A percentile compares a stretch with the other conserved stretches of the same genome.
These are phyloP conservation scores for Tautogolabrus adspersus DNA, from an alignment of 2,113 vertebrate genomes.

Conservation along the genomic window DNA sequence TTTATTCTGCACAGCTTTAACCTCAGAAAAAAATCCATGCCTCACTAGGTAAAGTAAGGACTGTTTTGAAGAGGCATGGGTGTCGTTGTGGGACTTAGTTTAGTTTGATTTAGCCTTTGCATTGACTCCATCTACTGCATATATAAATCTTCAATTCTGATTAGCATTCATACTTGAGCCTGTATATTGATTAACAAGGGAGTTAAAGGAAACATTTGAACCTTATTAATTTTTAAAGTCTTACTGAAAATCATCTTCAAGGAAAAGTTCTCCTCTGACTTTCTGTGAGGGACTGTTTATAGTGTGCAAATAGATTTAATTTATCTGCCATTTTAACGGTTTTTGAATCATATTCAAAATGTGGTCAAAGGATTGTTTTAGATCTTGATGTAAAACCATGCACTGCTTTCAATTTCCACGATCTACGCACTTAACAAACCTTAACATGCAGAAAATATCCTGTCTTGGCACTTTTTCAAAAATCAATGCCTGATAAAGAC, in stretches of 20 bases:
- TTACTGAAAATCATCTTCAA: conserved; percentile 28
- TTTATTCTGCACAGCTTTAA: no score
- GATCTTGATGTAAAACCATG: background rate
- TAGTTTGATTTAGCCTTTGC: no score
- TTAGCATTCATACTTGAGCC: conserved; percentile 11
- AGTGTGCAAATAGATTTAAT: no score
- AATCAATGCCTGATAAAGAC: no score
- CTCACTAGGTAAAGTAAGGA: no score
- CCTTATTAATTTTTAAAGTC: conserved; percentile 49
- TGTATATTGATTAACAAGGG: conserved; percentile 40
- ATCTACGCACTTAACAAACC: background rate
- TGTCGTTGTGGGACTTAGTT: no score
- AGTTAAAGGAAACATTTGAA: conserved; percentile 46
- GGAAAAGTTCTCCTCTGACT: conserved; percentile 16
- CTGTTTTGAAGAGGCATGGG: no score
- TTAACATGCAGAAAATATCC: background rate
- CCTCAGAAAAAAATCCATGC: no score
- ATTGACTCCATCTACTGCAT: no score
- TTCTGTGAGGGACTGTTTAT: background rate
- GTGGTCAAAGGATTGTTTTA: background rate
- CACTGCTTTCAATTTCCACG: background rate
- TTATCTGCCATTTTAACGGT: background rate
- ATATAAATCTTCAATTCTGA: background rate
- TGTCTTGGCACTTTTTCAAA: no score
- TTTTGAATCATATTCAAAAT: background rate